Percentiles rank a stretch among this genome's conserved stretches.
Conservation (phyloP, 1,140 invertebrate genomes). For the Propsilocerus akamusi region DNA sequence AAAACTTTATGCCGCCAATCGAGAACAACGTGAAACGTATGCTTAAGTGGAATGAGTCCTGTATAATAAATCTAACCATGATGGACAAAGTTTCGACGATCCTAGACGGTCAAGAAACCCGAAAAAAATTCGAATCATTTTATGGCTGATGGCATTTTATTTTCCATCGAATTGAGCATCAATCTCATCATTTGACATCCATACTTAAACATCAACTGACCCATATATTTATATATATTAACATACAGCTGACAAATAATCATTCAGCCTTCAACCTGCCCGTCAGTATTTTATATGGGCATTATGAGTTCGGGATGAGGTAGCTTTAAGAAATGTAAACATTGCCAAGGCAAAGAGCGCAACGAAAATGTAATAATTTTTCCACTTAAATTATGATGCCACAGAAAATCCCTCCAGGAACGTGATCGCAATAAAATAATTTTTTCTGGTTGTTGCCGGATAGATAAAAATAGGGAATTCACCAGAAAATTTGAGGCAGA, state of each 20-base stretch:
- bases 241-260: neutral
- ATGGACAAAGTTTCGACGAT: no score
- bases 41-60: no score
- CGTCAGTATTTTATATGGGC: neutral
- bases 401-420: neutral
- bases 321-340: slow-evolving; percentile 1
- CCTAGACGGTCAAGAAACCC: no score
- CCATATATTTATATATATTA: slow-evolving; percentile 4
- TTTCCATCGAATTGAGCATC: slow-evolving; percentile 1
- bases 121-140: no score
- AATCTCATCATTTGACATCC: neutral
- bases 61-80: no score
- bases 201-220: neutral
- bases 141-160: no score
- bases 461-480: no score
- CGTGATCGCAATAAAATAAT: slow-evolving; percentile 1
- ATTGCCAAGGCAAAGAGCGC: neutral
- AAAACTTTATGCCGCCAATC: no score
- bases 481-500: no score
- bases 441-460: no score
- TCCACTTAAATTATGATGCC: slow-evolving; percentile 2
- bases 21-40: no score
- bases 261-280: neutral
- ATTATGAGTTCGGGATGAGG: neutral
- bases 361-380: slow-evolving; percentile 4